Conservation (phyloP, 2,888 invertebrate species). For the Odontocolon sp. region DNA sequence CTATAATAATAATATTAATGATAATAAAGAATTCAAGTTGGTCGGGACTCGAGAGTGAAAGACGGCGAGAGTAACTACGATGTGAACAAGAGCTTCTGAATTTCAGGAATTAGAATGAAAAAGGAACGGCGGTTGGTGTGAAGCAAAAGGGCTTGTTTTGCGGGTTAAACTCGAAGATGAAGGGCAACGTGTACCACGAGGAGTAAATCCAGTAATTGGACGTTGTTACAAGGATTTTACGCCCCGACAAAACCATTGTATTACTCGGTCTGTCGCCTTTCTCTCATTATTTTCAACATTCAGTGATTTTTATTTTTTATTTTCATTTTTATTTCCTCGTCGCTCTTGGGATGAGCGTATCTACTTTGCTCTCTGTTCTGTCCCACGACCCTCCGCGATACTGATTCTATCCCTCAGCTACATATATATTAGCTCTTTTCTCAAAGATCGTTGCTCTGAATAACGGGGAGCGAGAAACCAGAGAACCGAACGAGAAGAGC, state of each 20-base stretch:
- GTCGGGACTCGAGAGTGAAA: background rate
- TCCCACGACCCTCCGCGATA: background rate
- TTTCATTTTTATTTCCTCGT: background rate
- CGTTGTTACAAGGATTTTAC: background rate
- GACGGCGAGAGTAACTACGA: too few species aligned
- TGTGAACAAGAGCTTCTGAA: background rate
- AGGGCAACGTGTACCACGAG: background rate
- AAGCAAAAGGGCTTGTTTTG: background rate
- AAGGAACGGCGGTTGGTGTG: background rate
- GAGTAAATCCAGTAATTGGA: constrained; percentile 23
- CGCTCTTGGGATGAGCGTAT: background rate
- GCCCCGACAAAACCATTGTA: background rate
- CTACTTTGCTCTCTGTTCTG: background rate
- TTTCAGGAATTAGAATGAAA: constrained; percentile 19
- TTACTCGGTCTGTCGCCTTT: background rate
- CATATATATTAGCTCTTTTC: background rate
- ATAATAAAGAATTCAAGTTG: background rate
- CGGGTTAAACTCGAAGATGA: background rate
- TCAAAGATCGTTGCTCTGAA: background rate
- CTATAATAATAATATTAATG: background rate
- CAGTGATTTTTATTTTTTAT: background rate
- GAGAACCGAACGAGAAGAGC: background rate
- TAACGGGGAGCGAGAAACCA: background rate
- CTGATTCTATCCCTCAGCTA: background rate
- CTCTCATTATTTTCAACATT: background rate